Base-by-base conservation (phyloP, 92 coral and sea anemone genomes). In the Parazoanthus swiftii region DNA sequence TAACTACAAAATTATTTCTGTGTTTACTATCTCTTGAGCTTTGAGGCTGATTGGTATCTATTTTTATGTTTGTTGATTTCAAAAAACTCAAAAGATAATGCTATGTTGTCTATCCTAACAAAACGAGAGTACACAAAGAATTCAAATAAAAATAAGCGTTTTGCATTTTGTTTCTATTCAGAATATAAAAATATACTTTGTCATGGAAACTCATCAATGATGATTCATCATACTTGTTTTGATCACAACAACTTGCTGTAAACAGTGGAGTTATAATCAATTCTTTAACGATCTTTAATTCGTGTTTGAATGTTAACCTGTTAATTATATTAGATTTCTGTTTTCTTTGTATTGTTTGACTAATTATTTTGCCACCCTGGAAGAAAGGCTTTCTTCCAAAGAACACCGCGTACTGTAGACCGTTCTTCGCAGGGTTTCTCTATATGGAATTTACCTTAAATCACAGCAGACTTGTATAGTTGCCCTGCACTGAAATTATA, bases 211-310 rank as follows among this genome's bases (percentile, higher is more conserved):
- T 50, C 82, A n/a, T 50, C 66, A 79, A 5, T 84, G 87, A 84
- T 70, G 87, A 84, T 84, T 84, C 77, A 71, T 84, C 87, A 84
- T 71, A 84, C 87, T 84, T 3, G 23, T 33, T 56, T 29, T 36
- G 37, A 46, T 84, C 50, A 70, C 77, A 84, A 70, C 25, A 66
- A 38, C 26, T 20, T 10, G 25, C 50, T 74, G 87, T 80, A 65
- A 56, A 70, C 87, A 46, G 42, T 44, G 87, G 39, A 43, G 77
- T 71, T 44, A 70, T 43, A 50, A 84, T 73, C 85, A 80, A 15
- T 46, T 48, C 38, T 66, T 54, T 56, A 80, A 35, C 85, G 21
- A 1, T 39, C 14, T 82, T 70, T n/a, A 38, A 70, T 29, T 29
- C 56, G 39, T 54, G 51, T 77, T 51, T 80, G 29, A 54, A 56